phyloP scores from a whole-genome alignment of 1,140 invertebrate species.

The Agraylea sexmaculata region DNA sequence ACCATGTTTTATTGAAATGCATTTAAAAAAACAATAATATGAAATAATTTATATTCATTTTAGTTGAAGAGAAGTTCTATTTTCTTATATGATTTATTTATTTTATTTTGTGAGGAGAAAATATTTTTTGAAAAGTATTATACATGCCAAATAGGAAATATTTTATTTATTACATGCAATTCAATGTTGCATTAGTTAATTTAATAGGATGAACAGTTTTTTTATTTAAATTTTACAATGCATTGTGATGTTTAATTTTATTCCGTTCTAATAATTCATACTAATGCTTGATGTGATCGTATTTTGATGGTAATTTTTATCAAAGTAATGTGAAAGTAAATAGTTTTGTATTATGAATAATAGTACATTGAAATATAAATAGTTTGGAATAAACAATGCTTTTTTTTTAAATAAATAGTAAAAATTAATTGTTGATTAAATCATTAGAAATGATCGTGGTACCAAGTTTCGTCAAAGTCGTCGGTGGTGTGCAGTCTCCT shows the following conservation, averaged over 20 bases:
- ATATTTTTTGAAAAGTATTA: background rate
- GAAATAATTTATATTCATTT: background rate
- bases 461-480: conserved; percentile 18
- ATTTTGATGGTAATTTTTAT: no score
- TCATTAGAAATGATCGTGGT: no score
- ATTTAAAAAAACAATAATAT: background rate
- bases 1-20: background rate
- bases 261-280: no score
- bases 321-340: no score
- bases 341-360: conserved; percentile 1
- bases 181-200: no score
- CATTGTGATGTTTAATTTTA: no score
- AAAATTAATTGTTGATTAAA: no score
- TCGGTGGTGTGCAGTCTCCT: conserved; percentile 29
- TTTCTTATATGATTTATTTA: background rate
- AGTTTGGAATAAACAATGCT: no score
- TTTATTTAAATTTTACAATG: no score
- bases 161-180: conserved; percentile 5
- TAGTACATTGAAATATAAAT: background rate
- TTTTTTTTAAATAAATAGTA: no score
- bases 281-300: no score
- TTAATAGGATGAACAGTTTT: no score
- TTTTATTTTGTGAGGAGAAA: background rate
- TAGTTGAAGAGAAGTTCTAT: background rate
- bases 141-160: background rate